Evolutionary conservation across 2,797 vertebrate species (phyloP).

Genomic region (Nothura maculosa): DNA sequence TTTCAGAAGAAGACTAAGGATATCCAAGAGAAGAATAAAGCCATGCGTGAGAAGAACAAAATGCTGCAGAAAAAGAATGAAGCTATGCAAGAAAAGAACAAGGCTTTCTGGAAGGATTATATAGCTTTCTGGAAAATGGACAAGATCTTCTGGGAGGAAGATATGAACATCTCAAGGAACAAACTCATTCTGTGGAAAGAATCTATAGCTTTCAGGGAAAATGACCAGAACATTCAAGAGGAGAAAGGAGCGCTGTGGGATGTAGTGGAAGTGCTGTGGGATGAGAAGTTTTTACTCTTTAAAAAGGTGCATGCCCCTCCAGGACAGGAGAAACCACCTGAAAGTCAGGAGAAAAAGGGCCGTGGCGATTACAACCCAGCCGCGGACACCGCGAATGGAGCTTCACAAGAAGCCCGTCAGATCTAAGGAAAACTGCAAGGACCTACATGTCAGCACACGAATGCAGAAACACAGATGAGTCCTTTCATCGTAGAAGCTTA

Average conservation of each 20-base stretch:
- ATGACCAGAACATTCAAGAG: conserved; percentile 57
- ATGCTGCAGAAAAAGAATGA: conserved; percentile 63
- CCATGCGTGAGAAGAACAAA: conserved; percentile 64
- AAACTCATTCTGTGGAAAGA: conserved; percentile 49
- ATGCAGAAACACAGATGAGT: not conserved
- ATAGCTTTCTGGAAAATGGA: conserved; percentile 69
- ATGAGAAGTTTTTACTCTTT: conserved; percentile 60
- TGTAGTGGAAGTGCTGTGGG: conserved; percentile 36
- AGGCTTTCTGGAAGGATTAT: conserved; percentile 62
- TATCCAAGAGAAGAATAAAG: conserved; percentile 70
- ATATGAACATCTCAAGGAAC: conserved; percentile 12
- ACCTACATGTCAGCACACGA: not conserved
- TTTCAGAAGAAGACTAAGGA: conserved; percentile 57
- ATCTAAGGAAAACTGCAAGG: not conserved
- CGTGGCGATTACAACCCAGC: not conserved
- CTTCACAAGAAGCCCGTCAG: not conserved
- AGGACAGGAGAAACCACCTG: not conserved
- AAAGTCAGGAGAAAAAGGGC: not conserved
- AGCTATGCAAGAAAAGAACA: conserved; percentile 49
- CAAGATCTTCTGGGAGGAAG: conserved; percentile 66
- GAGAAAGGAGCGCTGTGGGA: conserved; percentile 59
- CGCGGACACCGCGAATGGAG: not conserved
- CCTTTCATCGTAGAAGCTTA: conserved; percentile 27
- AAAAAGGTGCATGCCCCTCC: conserved; percentile 38
- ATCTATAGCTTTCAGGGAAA: conserved; percentile 41